phyloP scores from a whole-genome alignment of 2,888 invertebrate species.

The Pyrocoelia pectoralis region DNA sequence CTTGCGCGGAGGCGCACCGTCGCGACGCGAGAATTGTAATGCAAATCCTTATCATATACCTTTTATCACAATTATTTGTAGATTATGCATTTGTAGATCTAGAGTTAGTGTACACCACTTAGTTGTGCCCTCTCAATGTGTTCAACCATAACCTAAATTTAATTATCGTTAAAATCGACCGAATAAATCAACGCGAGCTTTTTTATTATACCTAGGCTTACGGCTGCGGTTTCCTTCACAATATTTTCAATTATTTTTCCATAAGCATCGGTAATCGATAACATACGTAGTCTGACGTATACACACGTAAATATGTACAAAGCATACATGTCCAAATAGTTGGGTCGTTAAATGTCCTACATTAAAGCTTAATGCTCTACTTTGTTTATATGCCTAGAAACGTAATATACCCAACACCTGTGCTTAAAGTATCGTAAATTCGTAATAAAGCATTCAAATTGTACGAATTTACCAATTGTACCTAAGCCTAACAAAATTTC shows the following conservation, averaged over 20 bases:
- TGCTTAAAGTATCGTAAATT: background rate
- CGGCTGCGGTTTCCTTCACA: constrained; percentile 17
- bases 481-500: constrained; percentile 3
- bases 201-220: constrained; percentile 22
- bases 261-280: constrained; percentile 32
- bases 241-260: constrained; percentile 26
- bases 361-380: too few species aligned
- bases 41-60: constrained; percentile 21
- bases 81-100: constrained; percentile 32
- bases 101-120: constrained; percentile 14
- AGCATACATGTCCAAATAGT: constrained; percentile 15
- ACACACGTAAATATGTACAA: constrained; percentile 9
- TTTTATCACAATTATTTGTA: constrained; percentile 28
- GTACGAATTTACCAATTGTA: constrained; percentile 23
- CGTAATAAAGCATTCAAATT: constrained; percentile 15
- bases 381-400: constrained; percentile 5
- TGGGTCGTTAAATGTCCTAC: too few species aligned
- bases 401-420: too few species aligned
- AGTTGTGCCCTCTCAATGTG: background rate
- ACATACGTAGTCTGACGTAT: constrained; percentile 19
- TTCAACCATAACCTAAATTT: background rate
- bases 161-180: background rate
- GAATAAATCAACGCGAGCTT: background rate
- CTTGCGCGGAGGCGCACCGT: constrained; percentile 46
- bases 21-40: constrained; percentile 28